Conservation (phyloP, 2,888 invertebrate species). For the Andrena haemorrhoa region DNA sequence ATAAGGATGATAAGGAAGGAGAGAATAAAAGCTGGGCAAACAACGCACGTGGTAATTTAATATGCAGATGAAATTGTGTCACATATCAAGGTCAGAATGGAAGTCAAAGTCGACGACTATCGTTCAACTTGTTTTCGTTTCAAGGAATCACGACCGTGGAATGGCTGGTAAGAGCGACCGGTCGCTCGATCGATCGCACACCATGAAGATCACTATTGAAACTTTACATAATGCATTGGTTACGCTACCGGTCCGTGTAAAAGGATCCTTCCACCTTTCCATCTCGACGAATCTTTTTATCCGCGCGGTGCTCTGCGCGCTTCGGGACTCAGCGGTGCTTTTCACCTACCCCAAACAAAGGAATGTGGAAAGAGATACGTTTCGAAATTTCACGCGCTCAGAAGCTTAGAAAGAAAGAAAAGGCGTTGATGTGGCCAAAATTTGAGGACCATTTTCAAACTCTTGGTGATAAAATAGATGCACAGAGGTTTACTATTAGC, state of each 20-base stretch:
- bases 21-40: neutral
- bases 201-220: conserved; percentile 8
- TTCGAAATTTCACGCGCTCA: too few species aligned
- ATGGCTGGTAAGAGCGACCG: neutral
- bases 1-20: neutral
- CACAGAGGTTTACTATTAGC: neutral
- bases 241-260: neutral
- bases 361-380: too few species aligned
- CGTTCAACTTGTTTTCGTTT: neutral
- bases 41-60: neutral
- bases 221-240: conserved; percentile 9
- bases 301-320: neutral
- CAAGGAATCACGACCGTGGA: neutral
- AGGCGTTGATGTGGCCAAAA: too few species aligned
- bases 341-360: neutral
- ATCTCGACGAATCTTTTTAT: neutral
- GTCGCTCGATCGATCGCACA: neutral
- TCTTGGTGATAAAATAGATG: too few species aligned
- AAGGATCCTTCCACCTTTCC: neutral
- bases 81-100: neutral
- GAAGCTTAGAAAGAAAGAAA: too few species aligned
- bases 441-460: too few species aligned
- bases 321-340: neutral
- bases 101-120: neutral
- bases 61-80: neutral